phyloP scores from a whole-genome alignment of 2,113 vertebrate species.

The Mirounga angustirostris region DNA sequence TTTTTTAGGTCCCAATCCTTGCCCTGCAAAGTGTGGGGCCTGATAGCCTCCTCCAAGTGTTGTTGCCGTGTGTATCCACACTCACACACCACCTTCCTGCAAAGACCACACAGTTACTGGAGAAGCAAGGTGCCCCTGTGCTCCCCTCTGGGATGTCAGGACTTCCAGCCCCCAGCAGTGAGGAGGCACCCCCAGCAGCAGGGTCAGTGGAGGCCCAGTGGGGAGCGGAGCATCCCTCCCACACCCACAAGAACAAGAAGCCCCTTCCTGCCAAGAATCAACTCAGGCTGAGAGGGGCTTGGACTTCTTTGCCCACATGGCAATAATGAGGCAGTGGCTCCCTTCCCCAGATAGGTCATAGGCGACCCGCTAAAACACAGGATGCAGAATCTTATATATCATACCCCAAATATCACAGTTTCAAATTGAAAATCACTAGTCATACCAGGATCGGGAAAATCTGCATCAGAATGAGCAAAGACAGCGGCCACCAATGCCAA shows the following conservation, averaged over 20 bases:
- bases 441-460: background rate
- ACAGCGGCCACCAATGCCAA: background rate
- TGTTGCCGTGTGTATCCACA: conserved; percentile 91
- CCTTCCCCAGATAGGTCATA: background rate
- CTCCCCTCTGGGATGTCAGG: accelerated
- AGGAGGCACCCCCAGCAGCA: accelerated
- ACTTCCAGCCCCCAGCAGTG: too few species aligned
- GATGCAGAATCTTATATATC: background rate
- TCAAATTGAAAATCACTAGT: background rate
- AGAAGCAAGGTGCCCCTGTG: accelerated
- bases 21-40: conserved; percentile 86
- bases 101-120: background rate
- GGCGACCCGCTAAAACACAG: background rate
- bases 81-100: conserved; percentile 89
- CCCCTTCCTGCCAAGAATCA: background rate
- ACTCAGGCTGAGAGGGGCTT: accelerated
- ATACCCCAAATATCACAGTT: background rate
- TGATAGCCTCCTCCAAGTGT: conserved; percentile 90
- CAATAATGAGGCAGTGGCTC: background rate
- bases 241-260: background rate
- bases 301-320: accelerated
- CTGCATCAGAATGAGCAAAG: background rate
- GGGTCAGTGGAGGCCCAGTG: background rate
- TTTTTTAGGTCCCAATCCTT: conserved; percentile 89
- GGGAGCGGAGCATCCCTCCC: too few species aligned